These are phyloP conservation scores for Latheticus oryzae DNA, from an alignment of 2,888 invertebrate species.

Conservation along the genomic window DNA sequence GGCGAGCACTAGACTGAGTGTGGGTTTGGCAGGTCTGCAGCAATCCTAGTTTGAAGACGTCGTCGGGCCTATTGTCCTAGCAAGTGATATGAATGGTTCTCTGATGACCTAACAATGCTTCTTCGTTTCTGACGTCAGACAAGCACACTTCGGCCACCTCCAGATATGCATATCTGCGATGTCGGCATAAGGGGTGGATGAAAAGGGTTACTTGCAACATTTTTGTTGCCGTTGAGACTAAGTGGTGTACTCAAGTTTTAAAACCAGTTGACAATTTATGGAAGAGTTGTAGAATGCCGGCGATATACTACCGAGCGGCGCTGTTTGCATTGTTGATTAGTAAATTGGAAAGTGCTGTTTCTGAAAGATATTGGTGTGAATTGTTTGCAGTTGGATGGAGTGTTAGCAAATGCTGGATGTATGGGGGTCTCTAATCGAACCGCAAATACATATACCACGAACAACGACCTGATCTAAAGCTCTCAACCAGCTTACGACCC, in stretches of 20 bases:
- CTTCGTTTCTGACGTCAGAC: slow-evolving; percentile 53
- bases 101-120: slow-evolving; percentile 56
- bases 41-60: slow-evolving; percentile 36
- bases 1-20: slow-evolving; percentile 31
- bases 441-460: slow-evolving; percentile 21
- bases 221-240: slow-evolving; percentile 11
- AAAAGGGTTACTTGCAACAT: slow-evolving; percentile 19
- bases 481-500: no score
- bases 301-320: slow-evolving; percentile 27
- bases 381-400: slow-evolving; percentile 40
- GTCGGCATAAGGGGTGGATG: slow-evolving; percentile 4
- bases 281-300: slow-evolving; percentile 31
- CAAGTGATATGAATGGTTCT: slow-evolving; percentile 57
- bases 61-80: slow-evolving; percentile 46
- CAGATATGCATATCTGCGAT: slow-evolving; percentile 37
- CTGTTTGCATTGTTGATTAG: slow-evolving; percentile 43
- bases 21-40: slow-evolving; percentile 40
- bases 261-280: slow-evolving; percentile 30
- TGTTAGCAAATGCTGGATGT: slow-evolving; percentile 27
- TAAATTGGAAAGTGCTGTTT: slow-evolving; percentile 44
- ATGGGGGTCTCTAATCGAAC: slow-evolving; percentile 26
- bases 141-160: slow-evolving; percentile 42
- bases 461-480: slow-evolving; percentile 17
- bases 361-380: slow-evolving; percentile 43
- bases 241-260: slow-evolving; percentile 28